A percentile compares a stretch with the other conserved stretches of the same genome.
Conservation (phyloP, 2,888 invertebrate genomes). For the Synergus gifuensis region DNA sequence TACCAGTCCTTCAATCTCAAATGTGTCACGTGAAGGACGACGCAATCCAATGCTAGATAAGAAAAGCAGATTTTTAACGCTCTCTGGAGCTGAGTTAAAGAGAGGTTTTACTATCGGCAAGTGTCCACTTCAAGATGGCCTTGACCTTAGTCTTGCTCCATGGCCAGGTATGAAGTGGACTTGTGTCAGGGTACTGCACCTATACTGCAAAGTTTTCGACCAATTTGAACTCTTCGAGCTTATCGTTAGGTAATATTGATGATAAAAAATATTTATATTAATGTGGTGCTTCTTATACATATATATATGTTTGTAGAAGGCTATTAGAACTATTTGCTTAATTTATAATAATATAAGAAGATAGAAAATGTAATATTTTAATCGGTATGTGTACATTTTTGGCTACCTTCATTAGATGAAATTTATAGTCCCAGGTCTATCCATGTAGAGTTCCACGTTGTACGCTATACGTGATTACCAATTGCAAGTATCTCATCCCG, state of each 20-base stretch:
- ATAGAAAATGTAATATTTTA: too few species aligned
- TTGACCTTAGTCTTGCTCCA: conserved; percentile 80
- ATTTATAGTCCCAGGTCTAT: too few species aligned
- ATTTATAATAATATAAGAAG: too few species aligned
- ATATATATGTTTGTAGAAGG: too few species aligned
- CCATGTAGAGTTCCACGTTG: too few species aligned
- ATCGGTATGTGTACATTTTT: too few species aligned
- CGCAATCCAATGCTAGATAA: conserved; percentile 71
- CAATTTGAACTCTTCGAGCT: conserved; percentile 88
- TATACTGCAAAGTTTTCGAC: conserved; percentile 93
- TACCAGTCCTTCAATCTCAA: neutral
- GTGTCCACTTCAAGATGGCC: conserved; percentile 78
- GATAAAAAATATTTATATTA: neutral
- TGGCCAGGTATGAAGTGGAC: conserved; percentile 93
- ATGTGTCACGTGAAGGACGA: conserved; percentile 33
- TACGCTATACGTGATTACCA: too few species aligned
- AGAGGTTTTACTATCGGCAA: conserved; percentile 71
- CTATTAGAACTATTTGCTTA: too few species aligned
- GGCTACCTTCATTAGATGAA: too few species aligned
- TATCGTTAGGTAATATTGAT: conserved; percentile 84
- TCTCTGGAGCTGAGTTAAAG: conserved; percentile 72
- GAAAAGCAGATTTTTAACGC: conserved; percentile 71
- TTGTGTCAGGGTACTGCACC: conserved; percentile 89
- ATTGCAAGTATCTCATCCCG: too few species aligned
- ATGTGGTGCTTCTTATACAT: neutral